These are phyloP conservation scores for Neocrepidodera transversa DNA, from an alignment of 2,888 invertebrate species.

Conservation along the genomic window DNA sequence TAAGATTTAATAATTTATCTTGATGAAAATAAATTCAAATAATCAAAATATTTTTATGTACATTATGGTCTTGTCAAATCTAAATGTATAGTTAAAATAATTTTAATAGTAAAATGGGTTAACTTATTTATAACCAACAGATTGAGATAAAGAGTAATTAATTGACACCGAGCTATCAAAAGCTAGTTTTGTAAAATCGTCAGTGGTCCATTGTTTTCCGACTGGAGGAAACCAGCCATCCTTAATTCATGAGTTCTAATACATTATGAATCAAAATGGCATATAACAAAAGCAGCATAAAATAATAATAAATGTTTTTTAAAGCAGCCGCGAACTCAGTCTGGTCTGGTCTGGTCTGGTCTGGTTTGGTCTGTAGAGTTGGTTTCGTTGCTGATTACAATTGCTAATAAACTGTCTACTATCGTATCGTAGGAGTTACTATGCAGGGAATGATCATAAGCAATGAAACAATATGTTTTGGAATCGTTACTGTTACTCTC, in stretches of 20 bases:
- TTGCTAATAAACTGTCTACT: conserved; percentile 52
- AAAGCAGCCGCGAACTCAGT: conserved; percentile 45
- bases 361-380: conserved; percentile 44
- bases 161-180: conserved; percentile 12
- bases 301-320: conserved; percentile 56
- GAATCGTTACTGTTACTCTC: conserved; percentile 5
- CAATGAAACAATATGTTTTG: conserved; percentile 16
- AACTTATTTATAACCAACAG: background rate
- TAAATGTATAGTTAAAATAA: no score
- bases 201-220: conserved; percentile 26
- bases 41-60: no score
- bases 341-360: no score
- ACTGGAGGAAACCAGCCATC: conserved; percentile 30
- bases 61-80: no score
- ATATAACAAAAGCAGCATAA: conserved; percentile 51
- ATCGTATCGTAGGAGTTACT: conserved; percentile 46
- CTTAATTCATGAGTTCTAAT: conserved; percentile 42
- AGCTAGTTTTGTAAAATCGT: conserved; percentile 15
- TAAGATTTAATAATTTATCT: no score
- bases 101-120: no score
- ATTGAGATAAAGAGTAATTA: conserved; percentile 12
- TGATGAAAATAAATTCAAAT: no score
- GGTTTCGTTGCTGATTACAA: conserved; percentile 57
- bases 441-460: conserved; percentile 44
- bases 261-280: conserved; percentile 47